Conservation (phyloP, 2,797 vertebrate genomes). For the Spheniscus humboldti region DNA sequence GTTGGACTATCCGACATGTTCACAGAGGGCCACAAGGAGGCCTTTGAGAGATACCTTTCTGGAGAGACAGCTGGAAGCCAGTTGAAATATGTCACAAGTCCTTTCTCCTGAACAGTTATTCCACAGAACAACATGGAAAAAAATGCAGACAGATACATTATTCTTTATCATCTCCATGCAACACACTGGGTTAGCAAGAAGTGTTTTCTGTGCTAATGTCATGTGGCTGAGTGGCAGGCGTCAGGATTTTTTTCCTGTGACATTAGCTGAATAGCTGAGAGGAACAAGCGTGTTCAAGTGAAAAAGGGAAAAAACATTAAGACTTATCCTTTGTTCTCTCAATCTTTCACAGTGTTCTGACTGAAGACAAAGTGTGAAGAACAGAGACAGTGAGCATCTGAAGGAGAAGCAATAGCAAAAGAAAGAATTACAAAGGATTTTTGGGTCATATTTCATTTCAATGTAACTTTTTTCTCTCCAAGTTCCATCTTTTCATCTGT, state of each 20-base stretch:
- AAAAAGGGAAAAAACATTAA: not conserved
- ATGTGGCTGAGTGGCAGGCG: not conserved
- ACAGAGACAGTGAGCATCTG: not conserved
- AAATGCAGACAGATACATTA: not conserved
- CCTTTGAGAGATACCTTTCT: not conserved
- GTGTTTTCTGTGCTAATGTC: not conserved
- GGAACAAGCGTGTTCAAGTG: not conserved
- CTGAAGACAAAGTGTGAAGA: not conserved
- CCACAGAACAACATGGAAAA: not conserved
- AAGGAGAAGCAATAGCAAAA: not conserved
- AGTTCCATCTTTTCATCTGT: not conserved
- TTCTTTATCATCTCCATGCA: not conserved
- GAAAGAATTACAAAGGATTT: not conserved
- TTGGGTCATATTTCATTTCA: not conserved
- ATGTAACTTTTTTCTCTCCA: not conserved
- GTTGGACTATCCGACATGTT: not conserved
- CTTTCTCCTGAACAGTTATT: not conserved
- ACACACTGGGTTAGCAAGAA: not conserved
- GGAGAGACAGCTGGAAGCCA: not conserved
- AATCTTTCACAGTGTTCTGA: not conserved
- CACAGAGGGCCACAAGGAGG: not conserved
- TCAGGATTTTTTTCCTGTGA: not conserved
- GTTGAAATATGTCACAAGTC: not conserved
- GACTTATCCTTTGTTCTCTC: not conserved
- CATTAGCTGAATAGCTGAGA: not conserved